These are phyloP conservation scores for Bryconaethiops microstoma DNA, from an alignment of 2,797 vertebrate species.

Conservation along the genomic window DNA sequence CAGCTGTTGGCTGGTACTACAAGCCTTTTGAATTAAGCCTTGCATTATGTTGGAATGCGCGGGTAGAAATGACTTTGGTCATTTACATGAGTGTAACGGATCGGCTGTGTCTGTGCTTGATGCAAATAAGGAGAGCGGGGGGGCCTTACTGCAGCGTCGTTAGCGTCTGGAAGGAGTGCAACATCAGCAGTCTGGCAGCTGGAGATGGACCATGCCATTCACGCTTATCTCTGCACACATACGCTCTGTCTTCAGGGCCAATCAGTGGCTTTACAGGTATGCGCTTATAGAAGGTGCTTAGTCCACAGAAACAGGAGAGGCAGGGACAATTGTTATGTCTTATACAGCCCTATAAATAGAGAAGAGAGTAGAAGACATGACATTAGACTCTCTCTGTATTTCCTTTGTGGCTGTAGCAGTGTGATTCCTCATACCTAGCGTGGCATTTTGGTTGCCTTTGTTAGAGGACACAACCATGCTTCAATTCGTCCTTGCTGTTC, in stretches of 20 bases:
- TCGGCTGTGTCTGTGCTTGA: constrained; percentile 9
- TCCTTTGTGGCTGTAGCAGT: constrained; percentile 3
- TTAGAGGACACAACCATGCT: neutral
- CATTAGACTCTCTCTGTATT: neutral
- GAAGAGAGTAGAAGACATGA: neutral
- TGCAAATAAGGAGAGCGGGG: constrained; percentile 37
- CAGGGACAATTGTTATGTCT: neutral
- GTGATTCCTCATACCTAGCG: neutral
- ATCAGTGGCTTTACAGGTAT: constrained; percentile 23
- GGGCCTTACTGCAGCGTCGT: neutral
- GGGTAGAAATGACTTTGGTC: neutral
- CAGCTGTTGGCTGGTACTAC: neutral
- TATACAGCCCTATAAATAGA: neutral
- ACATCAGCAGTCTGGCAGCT: constrained; percentile 44
- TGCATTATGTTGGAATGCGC: neutral
- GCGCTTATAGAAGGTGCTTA: constrained; percentile 25
- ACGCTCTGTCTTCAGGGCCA: constrained; percentile 14
- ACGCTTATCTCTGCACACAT: constrained; percentile 36
- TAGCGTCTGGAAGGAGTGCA: constrained; percentile 15
- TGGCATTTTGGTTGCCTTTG: constrained; percentile 3
- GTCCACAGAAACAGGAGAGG: constrained; percentile 11
- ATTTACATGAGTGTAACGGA: constrained; percentile 41
- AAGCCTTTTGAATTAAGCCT: neutral
- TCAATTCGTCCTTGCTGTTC: neutral
- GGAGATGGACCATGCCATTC: constrained; percentile 26